Evolutionary conservation across 2,888 invertebrate species (phyloP), one percentile per base, ranked within the genome.

Genomic region (Protonemura montana): DNA sequence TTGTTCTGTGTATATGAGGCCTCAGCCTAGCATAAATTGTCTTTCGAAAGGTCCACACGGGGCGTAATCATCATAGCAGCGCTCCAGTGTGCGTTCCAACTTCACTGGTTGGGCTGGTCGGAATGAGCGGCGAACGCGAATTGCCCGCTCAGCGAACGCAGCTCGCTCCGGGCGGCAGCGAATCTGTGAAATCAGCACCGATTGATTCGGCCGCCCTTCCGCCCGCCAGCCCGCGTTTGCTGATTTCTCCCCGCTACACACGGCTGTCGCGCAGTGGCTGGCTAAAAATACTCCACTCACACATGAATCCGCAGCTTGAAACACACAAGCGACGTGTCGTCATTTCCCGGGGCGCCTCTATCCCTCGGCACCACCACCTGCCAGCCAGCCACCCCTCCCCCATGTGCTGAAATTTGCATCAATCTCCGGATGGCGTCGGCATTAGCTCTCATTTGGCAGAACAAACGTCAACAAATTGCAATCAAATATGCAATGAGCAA

Each of bases 401-500:
- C 13, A 13, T 41, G 59, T 21, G 21, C 13, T 21, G 59, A 10
- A 59, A 59, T 59, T 59, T 7, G 59, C 59, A 59, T 59, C 59
- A 59, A 59, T 59, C 59, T 59, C 3, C 59, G 21, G 59, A 2
- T 13, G 59, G 59, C 59, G 21, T 59, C 59, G 59, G 59, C 21
- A 59, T 78, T 78, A 78, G 78, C 28, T 78, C 78, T 27, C 78
- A 28, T 78, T 78, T 78, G 78, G 27, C 78, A 78, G 78, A 78
- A 78, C 78, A 78, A 78, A 78, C 28, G 78, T 78, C 28, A 26
- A 78, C 78, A 26, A 78, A 78, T 78, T 78, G 28, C 78, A 78
- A 78, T 78, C 78, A 78, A 78, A 78, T 78, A 78, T 78, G 26
- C 78, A 78, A 78, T 78, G 78, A 78, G 78, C 78, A 59, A 59